Evolutionary conservation across 2,888 invertebrate species (phyloP).

Genomic region (Halocaridina rubra): DNA sequence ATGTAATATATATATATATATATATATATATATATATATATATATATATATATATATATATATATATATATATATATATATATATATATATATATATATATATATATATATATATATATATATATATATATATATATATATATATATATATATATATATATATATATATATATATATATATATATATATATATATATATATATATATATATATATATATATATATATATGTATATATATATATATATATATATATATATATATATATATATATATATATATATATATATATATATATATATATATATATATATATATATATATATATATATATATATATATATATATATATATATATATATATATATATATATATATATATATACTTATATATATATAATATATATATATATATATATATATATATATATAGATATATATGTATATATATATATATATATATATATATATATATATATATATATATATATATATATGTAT

Average conservation of each 20-base stretch:
- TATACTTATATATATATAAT: neutral
- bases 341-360: neutral
- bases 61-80: conserved; percentile 13
- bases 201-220: neutral
- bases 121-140: neutral
- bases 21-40: conserved; percentile 19
- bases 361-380: neutral
- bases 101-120: neutral
- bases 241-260: neutral
- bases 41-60: conserved; percentile 3
- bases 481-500: too few relatives aligned
- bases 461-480: too few relatives aligned
- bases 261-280: neutral
- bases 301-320: neutral
- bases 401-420: neutral
- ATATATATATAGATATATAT: too few relatives aligned
- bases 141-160: neutral
- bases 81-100: neutral
- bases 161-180: neutral
- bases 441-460: neutral
- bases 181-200: neutral
- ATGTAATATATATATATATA: conserved; percentile 11
- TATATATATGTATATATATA: neutral
- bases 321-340: neutral
- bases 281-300: neutral